These are phyloP conservation scores for Zosterops japonicus DNA, from an alignment of 2,113 vertebrate genomes.

Conservation along the genomic window DNA sequence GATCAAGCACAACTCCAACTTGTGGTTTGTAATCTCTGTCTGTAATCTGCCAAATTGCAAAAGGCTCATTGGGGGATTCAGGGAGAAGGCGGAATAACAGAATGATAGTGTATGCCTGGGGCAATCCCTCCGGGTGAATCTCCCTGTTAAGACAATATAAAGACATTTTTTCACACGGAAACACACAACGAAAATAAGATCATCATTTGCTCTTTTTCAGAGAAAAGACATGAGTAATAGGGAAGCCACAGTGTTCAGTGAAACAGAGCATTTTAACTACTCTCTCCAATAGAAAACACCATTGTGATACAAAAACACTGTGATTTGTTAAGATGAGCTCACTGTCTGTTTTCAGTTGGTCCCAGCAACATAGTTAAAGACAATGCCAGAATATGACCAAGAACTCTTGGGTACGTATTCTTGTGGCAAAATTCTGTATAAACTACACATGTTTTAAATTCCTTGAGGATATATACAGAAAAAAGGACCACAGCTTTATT, in stretches of 20 bases:
- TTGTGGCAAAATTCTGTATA: not conserved
- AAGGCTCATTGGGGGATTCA: constrained; percentile 86
- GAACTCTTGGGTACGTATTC: not conserved
- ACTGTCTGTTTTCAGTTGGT: not conserved
- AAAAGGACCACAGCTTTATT: not conserved
- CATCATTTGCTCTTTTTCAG: not conserved
- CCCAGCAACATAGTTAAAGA: not conserved
- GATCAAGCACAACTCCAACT: constrained; percentile 89
- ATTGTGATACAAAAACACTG: not conserved
- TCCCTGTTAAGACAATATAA: constrained; percentile 79
- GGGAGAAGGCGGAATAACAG: constrained; percentile 91
- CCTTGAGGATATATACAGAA: not conserved
- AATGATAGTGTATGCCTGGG: constrained; percentile 89
- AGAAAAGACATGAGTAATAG: not conserved
- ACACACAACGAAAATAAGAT: not conserved
- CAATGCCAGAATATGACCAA: not conserved
- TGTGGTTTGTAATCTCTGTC: constrained; percentile 89
- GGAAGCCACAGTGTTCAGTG: not conserved
- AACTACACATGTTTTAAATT: not conserved
- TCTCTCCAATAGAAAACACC: not conserved
- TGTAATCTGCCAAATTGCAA: constrained; percentile 96
- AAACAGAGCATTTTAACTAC: not conserved
- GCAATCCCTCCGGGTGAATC: constrained; percentile 90
- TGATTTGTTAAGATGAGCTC: not conserved
- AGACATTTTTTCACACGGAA: not conserved